Evolutionary conservation across 1,140 invertebrate genomes (phyloP).

Genomic region (Archivesica marissinica): DNA sequence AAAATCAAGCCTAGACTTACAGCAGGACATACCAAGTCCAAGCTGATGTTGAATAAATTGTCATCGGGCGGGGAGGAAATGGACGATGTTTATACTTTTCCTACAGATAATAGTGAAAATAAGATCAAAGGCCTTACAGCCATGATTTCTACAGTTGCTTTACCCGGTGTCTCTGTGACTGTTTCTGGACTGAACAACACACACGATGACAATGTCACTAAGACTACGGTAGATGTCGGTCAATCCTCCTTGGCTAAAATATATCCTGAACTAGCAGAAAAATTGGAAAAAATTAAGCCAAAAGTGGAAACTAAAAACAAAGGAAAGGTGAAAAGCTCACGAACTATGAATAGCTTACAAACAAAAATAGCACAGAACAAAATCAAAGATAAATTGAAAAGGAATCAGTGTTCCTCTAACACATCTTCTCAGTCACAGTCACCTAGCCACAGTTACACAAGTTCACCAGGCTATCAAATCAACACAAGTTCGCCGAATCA

Average conservation of each 20-base stretch:
- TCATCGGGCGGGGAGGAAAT: slow-evolving; percentile 72
- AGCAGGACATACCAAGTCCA: slow-evolving; percentile 85
- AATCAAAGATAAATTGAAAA: slow-evolving; percentile 84
- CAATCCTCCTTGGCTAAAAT: slow-evolving; percentile 78
- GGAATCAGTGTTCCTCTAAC: slow-evolving; percentile 76
- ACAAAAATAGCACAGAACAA: slow-evolving; percentile 85
- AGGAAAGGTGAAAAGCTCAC: slow-evolving; percentile 82
- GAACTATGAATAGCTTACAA: slow-evolving; percentile 85
- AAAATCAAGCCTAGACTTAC: slow-evolving; percentile 77
- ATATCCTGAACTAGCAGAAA: slow-evolving; percentile 83
- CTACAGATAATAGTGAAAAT: slow-evolving; percentile 75
- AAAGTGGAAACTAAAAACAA: slow-evolving; percentile 75
- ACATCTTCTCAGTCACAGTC: slow-evolving; percentile 71
- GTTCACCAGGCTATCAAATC: slow-evolving; percentile 57
- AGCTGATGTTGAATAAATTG: slow-evolving; percentile 74
- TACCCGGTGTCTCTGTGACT: slow-evolving; percentile 32
- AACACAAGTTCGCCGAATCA: slow-evolving; percentile 56
- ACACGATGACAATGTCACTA: slow-evolving; percentile 51
- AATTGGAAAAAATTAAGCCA: slow-evolving; percentile 80
- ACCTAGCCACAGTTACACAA: slow-evolving; percentile 61
- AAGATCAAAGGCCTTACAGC: slow-evolving; percentile 40
- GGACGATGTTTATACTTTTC: slow-evolving; percentile 87
- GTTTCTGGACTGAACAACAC: slow-evolving; percentile 45
- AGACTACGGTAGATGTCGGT: slow-evolving; percentile 64
- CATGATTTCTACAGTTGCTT: slow-evolving; percentile 32